Evolutionary conservation across 2,113 vertebrate species (phyloP), one percentile per base, ranked within the genome.

Genomic region (Cromileptes altivelis): DNA sequence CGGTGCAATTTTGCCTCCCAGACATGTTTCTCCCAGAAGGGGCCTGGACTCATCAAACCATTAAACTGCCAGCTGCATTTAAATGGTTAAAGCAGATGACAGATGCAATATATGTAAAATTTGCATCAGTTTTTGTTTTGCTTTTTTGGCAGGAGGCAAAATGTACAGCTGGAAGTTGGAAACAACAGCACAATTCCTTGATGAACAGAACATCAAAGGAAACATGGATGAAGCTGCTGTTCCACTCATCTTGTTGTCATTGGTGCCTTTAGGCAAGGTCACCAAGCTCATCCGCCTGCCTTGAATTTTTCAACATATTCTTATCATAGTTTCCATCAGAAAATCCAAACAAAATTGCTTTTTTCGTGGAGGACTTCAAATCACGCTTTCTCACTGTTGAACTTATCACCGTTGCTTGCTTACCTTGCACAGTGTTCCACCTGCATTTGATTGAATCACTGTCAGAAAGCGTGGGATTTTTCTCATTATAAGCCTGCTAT

Each of bases 201-300:
- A 15, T 50, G 19, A 18, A 50, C 12, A 4, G 37, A 56, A 58
- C 7, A 75, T 53, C 58, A 45, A 7, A 23, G 27, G 13, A 12
- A 40, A 62, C 33, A 42, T 30, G 25, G 27, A 68, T 55, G 6
- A 4, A 42, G 11, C 47, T 42, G 19, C 30, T 62, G 11, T 42
- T 67, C n/a, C 40, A 13, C 45, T 76, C 18, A 23, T 25, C 61
- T 57, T 56, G 63, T 69, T 77, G 47, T 49, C 56, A 53, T 55
- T 50, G 14, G 27, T 19, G 25, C 49, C 81, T 76, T 71, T 15
- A 33, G 71, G 57, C 57, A 87, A 87, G 67, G 62, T 84, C 81
- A 45, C 40, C 45, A 7, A 75, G 40, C 49, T 53, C 23, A 40
- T 62, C 53, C 2, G 19, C 21, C 65, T 40, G 42, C 15, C 55